These are phyloP conservation scores for Ruditapes philippinarum DNA, from an alignment of 1,140 invertebrate species.

Conservation along the genomic window DNA sequence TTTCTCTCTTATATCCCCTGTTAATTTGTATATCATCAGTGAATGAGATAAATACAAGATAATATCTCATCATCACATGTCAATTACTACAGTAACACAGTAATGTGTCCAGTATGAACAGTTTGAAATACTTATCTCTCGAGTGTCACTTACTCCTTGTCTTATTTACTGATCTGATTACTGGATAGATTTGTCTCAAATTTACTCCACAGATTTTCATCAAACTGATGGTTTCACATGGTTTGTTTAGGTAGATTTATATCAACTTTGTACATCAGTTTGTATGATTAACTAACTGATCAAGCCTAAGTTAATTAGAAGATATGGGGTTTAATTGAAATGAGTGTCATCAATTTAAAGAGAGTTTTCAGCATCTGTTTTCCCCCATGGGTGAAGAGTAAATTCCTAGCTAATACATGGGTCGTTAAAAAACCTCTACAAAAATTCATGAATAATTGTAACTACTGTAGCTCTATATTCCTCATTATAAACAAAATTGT, in stretches of 20 bases:
- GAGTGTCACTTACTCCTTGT: constrained; percentile 3
- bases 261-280: background rate
- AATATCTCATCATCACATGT: background rate
- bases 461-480: too few species aligned
- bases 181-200: constrained; percentile 34
- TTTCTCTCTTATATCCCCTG: background rate
- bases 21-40: constrained; percentile 28
- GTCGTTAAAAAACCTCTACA: too few species aligned
- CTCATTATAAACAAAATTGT: too few species aligned
- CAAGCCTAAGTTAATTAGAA: background rate
- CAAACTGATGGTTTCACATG: too few species aligned
- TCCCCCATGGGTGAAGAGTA: too few species aligned
- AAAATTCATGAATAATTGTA: too few species aligned
- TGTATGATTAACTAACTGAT: background rate
- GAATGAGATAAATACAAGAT: constrained; percentile 4
- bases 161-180: constrained; percentile 3
- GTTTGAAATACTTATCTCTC: background rate
- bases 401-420: too few species aligned
- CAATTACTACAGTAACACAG: background rate
- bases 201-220: background rate
- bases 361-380: too few species aligned
- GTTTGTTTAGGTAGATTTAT: too few species aligned
- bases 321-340: background rate
- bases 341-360: background rate
- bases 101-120: background rate